These are phyloP conservation scores for Halcyon smyrnensis DNA, from an alignment of 2,797 vertebrate species.

Conservation along the genomic window DNA sequence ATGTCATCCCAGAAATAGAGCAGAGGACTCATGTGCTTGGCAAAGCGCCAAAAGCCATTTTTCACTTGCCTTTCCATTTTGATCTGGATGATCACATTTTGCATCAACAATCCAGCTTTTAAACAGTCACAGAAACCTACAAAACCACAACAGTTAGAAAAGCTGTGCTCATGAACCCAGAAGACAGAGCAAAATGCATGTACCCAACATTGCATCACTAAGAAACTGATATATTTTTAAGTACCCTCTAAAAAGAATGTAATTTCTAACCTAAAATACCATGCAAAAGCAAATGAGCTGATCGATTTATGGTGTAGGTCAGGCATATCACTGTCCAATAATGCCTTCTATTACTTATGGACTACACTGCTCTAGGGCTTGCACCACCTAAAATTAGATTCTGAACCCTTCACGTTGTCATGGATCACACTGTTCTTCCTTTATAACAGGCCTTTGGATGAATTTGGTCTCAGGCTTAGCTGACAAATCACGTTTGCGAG, in stretches of 20 bases:
- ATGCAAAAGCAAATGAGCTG: neutral
- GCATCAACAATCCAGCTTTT: neutral
- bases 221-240: neutral
- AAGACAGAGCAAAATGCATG: neutral
- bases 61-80: neutral
- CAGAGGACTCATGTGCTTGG: neutral
- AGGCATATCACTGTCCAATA: neutral
- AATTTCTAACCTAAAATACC: neutral
- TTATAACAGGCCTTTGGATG: neutral
- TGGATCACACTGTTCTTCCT: neutral
- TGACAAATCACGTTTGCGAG: slow-evolving; percentile 20
- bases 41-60: neutral
- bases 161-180: neutral
- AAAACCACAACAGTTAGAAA: neutral
- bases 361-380: neutral
- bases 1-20: neutral
- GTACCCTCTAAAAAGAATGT: neutral
- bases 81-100: neutral
- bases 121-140: neutral
- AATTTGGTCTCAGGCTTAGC: slow-evolving; percentile 23
- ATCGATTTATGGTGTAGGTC: rapidly evolving
- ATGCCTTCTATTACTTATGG: neutral
- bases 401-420: neutral
- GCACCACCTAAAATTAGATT: slow-evolving; percentile 7
- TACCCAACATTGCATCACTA: neutral